Evolutionary conservation across 2,888 invertebrate species (phyloP).

Genomic region (Mythimna impura): DNA sequence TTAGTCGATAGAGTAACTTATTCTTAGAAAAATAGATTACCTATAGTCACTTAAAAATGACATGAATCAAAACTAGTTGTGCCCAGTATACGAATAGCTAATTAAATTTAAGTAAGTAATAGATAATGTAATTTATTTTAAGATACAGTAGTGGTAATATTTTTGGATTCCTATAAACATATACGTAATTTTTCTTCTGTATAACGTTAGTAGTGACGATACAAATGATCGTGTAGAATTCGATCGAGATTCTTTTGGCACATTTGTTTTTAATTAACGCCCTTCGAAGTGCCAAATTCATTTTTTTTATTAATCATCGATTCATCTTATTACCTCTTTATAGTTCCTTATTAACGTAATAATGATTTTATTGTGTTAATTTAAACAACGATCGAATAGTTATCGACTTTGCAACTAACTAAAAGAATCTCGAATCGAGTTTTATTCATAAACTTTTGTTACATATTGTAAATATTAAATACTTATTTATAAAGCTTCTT

Average conservation of each 20-base stretch:
- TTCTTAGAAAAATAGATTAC: conserved; percentile 89
- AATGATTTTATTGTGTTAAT: conserved; percentile 70
- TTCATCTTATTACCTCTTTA: conserved; percentile 78
- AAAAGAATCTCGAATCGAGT: conserved; percentile 84
- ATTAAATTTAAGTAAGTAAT: conserved; percentile 85
- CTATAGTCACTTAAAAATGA: conserved; percentile 89
- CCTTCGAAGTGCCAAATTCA: conserved; percentile 87
- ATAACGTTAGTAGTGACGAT: conserved; percentile 70
- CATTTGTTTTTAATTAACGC: conserved; percentile 70
- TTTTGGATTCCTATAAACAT: conserved; percentile 91
- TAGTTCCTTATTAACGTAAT: conserved; percentile 78
- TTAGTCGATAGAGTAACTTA: conserved; percentile 90
- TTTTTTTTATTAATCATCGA: conserved; percentile 74
- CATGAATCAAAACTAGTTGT: conserved; percentile 90
- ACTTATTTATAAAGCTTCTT: conserved; percentile 78
- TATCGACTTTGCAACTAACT: conserved; percentile 56
- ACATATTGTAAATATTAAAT: conserved; percentile 85
- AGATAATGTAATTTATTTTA: conserved; percentile 88
- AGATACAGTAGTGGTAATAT: conserved; percentile 90
- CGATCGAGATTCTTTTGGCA: conserved; percentile 84
- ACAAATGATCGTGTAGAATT: conserved; percentile 71
- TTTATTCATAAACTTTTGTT: conserved; percentile 77
- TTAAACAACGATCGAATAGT: conserved; percentile 62
- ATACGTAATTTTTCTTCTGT: conserved; percentile 87
- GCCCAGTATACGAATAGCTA: conserved; percentile 91